Evolutionary conservation across 2,888 invertebrate genomes (phyloP), one percentile per base, ranked within the genome.

Genomic region (Drosophila mimetica): DNA sequence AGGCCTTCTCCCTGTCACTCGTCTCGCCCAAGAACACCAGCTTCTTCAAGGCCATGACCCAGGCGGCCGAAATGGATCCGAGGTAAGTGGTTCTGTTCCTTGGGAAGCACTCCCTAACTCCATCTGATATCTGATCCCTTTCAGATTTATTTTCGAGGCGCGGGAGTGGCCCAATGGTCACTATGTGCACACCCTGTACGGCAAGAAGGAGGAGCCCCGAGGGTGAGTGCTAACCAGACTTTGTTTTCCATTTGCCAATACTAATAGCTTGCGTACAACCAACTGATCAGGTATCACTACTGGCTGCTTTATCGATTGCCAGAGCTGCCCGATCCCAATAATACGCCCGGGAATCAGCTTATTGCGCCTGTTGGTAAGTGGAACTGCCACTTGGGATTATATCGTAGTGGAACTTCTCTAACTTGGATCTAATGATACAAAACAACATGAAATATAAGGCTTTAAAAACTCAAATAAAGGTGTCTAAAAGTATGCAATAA

Each of bases 151-250:
- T 87, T 96, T 96, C 90, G 94, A 95, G 75, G 96, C 97, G 0
- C 95, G 96, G 78, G 96, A 96, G 89, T 97, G 97, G 97, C 97
- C 97, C 1, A 97, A 97, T 90, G 97, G 97, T 0, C 97, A 97
- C 90, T 97, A 97, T 91, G 96, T 97, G 22, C 97, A 97, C 91
- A 97, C 97, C 0, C 93, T 97, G 75, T 96, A 92, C 42, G 91
- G 91, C 61, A 91, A 91, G 73, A 92, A 91, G 59, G 92, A 92
- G 67, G 92, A 92, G 55, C 92, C 92, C 6, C 80, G 91, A 79
- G 91, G 92, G 92, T 92, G 82, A 80, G 76, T 67, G 3, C 2
- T 7, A 0, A 11, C 4, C 11, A 20, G 0, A 16, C 2, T 18
- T 7, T 4, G 0, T 7, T 20, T 2, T 18, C n/a, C 1, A 4